Evolutionary conservation across 1,140 invertebrate genomes (phyloP).

Genomic region (Lamellibrachia luymesi): DNA sequence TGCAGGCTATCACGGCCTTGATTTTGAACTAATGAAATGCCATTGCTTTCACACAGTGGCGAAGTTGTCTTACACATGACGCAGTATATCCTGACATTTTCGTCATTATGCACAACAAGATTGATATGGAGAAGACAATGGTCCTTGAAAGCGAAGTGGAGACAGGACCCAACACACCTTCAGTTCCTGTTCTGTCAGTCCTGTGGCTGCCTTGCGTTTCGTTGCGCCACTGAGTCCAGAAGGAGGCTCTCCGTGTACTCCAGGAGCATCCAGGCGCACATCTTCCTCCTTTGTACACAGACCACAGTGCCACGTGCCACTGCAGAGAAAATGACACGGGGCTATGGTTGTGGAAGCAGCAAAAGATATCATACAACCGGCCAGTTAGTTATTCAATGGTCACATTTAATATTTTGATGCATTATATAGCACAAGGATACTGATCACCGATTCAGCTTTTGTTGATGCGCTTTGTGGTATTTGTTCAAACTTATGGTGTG

Average conservation of each 20-base stretch:
- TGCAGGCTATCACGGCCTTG: too few relatives aligned
- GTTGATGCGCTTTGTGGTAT: too few relatives aligned
- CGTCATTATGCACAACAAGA: too few relatives aligned
- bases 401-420: neutral
- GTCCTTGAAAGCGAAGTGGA: neutral
- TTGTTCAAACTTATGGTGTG: too few relatives aligned
- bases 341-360: neutral
- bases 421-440: neutral
- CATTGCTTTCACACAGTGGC: too few relatives aligned
- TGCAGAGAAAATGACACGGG: conserved; percentile 49
- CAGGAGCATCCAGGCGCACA: conserved; percentile 30
- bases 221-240: conserved; percentile 11
- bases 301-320: conserved; percentile 86
- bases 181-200: conserved; percentile 45
- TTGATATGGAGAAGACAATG: too few relatives aligned
- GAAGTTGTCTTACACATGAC: too few relatives aligned
- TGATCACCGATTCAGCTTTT: neutral
- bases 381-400: neutral
- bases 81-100: too few relatives aligned
- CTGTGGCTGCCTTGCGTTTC: conserved; percentile 18
- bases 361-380: neutral
- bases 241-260: neutral
- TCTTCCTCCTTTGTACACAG: conserved; percentile 67
- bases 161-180: conserved; percentile 36
- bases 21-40: too few relatives aligned